Percentiles rank a stretch among this genome's conserved stretches.
These are phyloP conservation scores for Pleuronectes platessa DNA, from an alignment of 2,113 vertebrate genomes.

Conservation along the genomic window DNA sequence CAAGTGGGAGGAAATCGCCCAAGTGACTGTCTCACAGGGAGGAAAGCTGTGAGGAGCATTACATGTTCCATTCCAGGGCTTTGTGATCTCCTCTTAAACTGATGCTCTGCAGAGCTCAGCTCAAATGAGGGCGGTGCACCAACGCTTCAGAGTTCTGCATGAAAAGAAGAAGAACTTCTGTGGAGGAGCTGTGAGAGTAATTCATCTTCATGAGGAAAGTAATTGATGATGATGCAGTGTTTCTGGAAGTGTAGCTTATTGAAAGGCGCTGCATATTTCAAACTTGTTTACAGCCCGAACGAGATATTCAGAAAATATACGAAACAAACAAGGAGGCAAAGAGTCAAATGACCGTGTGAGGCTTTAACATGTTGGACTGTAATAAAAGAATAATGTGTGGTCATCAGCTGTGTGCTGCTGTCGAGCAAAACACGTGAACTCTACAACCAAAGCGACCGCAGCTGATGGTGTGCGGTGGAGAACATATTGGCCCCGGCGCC, in stretches of 20 bases:
- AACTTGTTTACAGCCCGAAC: constrained; percentile 56
- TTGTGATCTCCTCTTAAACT: constrained; percentile 63
- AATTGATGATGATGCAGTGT: constrained; percentile 63
- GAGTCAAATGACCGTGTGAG: constrained; percentile 20
- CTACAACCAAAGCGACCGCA: constrained; percentile 29
- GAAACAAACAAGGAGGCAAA: constrained; percentile 41
- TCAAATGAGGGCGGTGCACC: constrained; percentile 54
- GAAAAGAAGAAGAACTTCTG: constrained; percentile 40
- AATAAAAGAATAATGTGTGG: background rate
- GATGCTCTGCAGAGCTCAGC: constrained; percentile 47
- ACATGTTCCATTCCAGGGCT: constrained; percentile 25
- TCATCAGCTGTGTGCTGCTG: background rate
- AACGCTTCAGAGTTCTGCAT: constrained; percentile 32
- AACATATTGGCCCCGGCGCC: constrained; percentile 34
- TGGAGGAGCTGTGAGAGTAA: constrained; percentile 47
- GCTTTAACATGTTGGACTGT: background rate
- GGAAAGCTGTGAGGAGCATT: constrained; percentile 18
- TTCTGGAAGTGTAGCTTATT: background rate
- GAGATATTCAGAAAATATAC: constrained; percentile 26
- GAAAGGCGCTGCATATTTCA: constrained; percentile 37
- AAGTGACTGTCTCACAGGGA: constrained; percentile 19
- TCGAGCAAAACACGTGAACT: background rate
- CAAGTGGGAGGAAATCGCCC: constrained; percentile 18
- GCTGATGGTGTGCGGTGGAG: constrained; percentile 18
- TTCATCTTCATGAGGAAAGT: constrained; percentile 56